Base-by-base conservation (phyloP, 2,797 vertebrate species). In the Protosalanx chinensis region DNA sequence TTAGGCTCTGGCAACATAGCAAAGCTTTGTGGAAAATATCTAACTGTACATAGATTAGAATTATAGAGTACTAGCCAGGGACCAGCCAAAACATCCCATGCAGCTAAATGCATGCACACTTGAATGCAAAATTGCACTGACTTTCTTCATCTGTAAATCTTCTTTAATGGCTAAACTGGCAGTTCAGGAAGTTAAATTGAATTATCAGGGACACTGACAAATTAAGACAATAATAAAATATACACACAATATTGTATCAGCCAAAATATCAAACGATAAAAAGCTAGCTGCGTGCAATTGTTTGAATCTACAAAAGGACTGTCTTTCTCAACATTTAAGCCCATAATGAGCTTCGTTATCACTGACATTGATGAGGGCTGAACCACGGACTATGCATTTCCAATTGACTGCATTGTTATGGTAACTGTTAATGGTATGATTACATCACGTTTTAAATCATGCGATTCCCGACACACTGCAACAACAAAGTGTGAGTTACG, bases 371-470 rank as follows among this genome's bases (percentile, higher is more conserved):
- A 56, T 33, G 53, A 51, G 30, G n/a, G 8, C 30, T 57, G 30
- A 12, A 30, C 29, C 3, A 57, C 30, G 29, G 46, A 51, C 46
- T 51, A 51, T 30, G 33, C 23, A 32, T 30, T 32, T 32, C 23
- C 49, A 30, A 51, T 51, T n/a, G 15, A 64, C 60, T 35, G 51
- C 66, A 67, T 74, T 20, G 49, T 37, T 32, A 62, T 27, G 20
- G 56, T 29, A 61, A 60, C 30, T 27, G 13, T 46, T 57, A 57
- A 15, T 15, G 12, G 16, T 65, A 35, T 23, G 20, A 72, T 74
- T 70, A 76, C 76, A 79, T 72, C 68, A 49, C 4, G 13, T 68
- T n/a, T 65, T 3, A 46, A 70, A 60, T 33, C 10, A 57, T 63
- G 35, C 2, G 61, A 30, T n/a, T 4, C 33, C 59, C 64, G n/a